Percentiles rank a stretch among this genome's conserved stretches.
Evolutionary conservation across 2,888 invertebrate species (phyloP).

Genomic region (Caenorhabditis sp.): DNA sequence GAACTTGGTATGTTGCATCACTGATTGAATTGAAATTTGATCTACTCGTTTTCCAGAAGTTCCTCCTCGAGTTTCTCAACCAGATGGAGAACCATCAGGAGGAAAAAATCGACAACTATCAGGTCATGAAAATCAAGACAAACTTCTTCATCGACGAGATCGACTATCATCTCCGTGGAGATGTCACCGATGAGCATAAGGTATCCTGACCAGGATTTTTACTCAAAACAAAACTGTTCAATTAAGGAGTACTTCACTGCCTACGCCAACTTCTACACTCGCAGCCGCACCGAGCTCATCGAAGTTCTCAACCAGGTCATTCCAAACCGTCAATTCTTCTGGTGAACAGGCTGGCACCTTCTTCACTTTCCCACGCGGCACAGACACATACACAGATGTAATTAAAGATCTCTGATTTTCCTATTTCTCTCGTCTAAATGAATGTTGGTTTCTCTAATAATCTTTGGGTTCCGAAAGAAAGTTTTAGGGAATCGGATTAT

Average conservation of each 20-base stretch:
- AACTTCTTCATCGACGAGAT: constrained; percentile 57
- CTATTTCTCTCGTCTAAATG: neutral
- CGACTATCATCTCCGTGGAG: constrained; percentile 48
- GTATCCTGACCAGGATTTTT: neutral
- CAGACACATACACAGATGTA: no score
- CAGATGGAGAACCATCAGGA: constrained; percentile 11
- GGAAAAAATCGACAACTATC: constrained; percentile 31
- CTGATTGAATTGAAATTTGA: neutral
- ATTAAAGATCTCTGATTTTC: constrained; percentile 28
- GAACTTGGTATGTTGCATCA: constrained; percentile 20
- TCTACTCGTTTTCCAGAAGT: constrained; percentile 6
- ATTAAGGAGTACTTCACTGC: constrained; percentile 40
- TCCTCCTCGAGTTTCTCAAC: constrained; percentile 26
- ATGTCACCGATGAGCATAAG: constrained; percentile 24
- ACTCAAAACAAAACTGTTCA: neutral
- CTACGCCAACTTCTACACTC: constrained; percentile 47
- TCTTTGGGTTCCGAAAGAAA: neutral
- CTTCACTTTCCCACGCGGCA: no score
- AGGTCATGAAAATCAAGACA: constrained; percentile 50
- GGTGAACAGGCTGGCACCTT: constrained; percentile 11
- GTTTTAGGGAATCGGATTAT: neutral
- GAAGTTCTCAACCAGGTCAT: constrained; percentile 19
- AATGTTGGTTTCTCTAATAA: neutral
- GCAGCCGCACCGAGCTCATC: constrained; percentile 36
- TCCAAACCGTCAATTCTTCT: constrained; percentile 36